phyloP scores from a whole-genome alignment of 1,140 invertebrate genomes.

The Phocides pigmalion region DNA sequence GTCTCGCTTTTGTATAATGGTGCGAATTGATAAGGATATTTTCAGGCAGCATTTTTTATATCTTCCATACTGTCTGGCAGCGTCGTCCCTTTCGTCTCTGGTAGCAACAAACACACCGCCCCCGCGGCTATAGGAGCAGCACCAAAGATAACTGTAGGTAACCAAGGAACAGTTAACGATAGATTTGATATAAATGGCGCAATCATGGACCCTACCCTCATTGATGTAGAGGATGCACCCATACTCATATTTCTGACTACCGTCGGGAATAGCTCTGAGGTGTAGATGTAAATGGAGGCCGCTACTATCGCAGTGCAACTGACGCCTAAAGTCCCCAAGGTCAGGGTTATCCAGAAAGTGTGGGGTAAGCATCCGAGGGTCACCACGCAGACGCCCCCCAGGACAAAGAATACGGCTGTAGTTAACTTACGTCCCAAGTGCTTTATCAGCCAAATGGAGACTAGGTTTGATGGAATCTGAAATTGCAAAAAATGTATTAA shows the following conservation, averaged over 20 bases:
- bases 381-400: slow-evolving; percentile 61
- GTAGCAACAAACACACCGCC: slow-evolving; percentile 86
- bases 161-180: slow-evolving; percentile 73
- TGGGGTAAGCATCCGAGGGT: slow-evolving; percentile 54
- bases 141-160: slow-evolving; percentile 89
- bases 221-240: slow-evolving; percentile 87
- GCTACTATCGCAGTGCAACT: slow-evolving; percentile 87
- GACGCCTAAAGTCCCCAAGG: slow-evolving; percentile 84
- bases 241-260: slow-evolving; percentile 88
- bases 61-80: slow-evolving; percentile 91
- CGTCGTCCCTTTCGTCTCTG: slow-evolving; percentile 89
- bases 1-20: too few species aligned
- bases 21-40: too few species aligned
- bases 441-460: slow-evolving; percentile 62
- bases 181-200: slow-evolving; percentile 86
- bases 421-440: slow-evolving; percentile 56
- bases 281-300: slow-evolving; percentile 87
- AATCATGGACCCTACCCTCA: slow-evolving; percentile 87
- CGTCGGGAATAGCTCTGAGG: slow-evolving; percentile 88
- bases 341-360: slow-evolving; percentile 53
- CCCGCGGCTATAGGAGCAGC: slow-evolving; percentile 86
- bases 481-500: slow-evolving; percentile 24
- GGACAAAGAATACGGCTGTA: slow-evolving; percentile 43
- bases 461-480: slow-evolving; percentile 64
- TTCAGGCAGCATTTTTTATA: slow-evolving; percentile 18